A percentile compares a stretch with the other conserved stretches of the same genome.
phyloP scores from a whole-genome alignment of 2,888 invertebrate species.

The Drosophila greeni region DNA sequence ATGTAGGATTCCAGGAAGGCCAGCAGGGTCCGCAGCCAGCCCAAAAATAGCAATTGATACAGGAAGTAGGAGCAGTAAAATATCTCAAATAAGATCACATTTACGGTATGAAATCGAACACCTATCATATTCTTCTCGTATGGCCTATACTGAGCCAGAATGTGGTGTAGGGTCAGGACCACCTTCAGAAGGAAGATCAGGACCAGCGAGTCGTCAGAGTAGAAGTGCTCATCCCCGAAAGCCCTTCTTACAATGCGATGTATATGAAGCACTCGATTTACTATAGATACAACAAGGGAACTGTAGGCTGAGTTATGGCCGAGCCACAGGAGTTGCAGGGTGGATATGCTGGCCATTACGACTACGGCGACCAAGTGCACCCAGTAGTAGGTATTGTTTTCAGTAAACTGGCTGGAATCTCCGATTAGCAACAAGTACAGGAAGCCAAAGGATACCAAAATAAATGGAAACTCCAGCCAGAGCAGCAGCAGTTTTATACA shows the following conservation, averaged over 20 bases:
- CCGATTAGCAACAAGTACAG: neutral
- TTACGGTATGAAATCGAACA: conserved; percentile 19
- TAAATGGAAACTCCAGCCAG: conserved; percentile 12
- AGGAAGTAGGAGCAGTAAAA: conserved; percentile 15
- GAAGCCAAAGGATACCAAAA: neutral
- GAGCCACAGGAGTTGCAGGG: conserved; percentile 2
- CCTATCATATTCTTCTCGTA: neutral
- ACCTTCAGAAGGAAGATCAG: conserved; percentile 16
- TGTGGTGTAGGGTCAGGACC: neutral
- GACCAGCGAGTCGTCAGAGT: conserved; percentile 9
- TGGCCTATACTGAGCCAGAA: conserved; percentile 22
- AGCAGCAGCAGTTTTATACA: conserved; percentile 1
- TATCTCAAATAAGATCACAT: conserved; percentile 26
- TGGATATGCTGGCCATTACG: conserved; percentile 8
- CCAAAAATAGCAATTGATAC: conserved; percentile 13
- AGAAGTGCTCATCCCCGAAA: neutral
- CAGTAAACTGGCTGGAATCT: neutral
- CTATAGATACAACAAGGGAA: neutral
- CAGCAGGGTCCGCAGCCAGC: conserved; percentile 13
- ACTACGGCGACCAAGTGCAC: conserved; percentile 1
- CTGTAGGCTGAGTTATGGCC: conserved; percentile 11
- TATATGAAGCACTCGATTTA: conserved; percentile 12
- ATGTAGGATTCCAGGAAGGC: conserved; percentile 9
- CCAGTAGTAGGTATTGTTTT: conserved; percentile 25
- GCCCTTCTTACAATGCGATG: neutral